phyloP scores from a whole-genome alignment of 2,888 invertebrate genomes.

The Cyclophora albipunctata region DNA sequence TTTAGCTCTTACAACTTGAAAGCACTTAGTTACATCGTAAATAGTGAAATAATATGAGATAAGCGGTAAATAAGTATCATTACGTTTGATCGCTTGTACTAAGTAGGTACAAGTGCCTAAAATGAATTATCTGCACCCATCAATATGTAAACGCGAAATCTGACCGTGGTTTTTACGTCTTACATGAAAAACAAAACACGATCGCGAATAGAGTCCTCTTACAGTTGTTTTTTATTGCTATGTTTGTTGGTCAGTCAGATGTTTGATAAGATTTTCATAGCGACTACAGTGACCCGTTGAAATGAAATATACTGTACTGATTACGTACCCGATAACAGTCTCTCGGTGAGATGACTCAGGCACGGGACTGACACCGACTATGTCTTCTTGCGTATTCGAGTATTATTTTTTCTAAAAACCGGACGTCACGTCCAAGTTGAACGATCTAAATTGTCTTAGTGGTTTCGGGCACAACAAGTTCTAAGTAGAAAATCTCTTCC shows the following conservation, averaged over 20 bases:
- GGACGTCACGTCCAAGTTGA: conserved; percentile 68
- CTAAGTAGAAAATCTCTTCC: conserved; percentile 2
- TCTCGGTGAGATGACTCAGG: conserved; percentile 40
- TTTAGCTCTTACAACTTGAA: background rate
- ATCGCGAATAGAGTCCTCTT: too few relatives aligned
- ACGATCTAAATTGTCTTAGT: conserved; percentile 51
- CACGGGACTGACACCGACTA: conserved; percentile 33
- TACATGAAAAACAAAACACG: too few relatives aligned
- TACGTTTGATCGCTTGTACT: too few relatives aligned
- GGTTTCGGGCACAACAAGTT: conserved; percentile 27
- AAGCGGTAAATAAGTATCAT: too few relatives aligned
- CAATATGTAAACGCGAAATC: too few relatives aligned
- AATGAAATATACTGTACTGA: conserved; percentile 38
- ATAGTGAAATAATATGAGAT: too few relatives aligned
- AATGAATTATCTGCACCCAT: too few relatives aligned
- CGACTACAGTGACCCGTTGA: too few relatives aligned
- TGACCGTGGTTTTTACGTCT: too few relatives aligned
- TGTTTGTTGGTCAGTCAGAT: background rate
- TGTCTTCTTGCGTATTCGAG: conserved; percentile 34
- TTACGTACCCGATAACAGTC: conserved; percentile 41
- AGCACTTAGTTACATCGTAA: too few relatives aligned
- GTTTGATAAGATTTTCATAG: background rate
- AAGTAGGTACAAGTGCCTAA: too few relatives aligned
- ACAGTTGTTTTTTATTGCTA: background rate
- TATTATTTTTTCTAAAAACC: conserved; percentile 37